Conservation (phyloP, 2,113 vertebrate species). For the Penelope pileata region DNA sequence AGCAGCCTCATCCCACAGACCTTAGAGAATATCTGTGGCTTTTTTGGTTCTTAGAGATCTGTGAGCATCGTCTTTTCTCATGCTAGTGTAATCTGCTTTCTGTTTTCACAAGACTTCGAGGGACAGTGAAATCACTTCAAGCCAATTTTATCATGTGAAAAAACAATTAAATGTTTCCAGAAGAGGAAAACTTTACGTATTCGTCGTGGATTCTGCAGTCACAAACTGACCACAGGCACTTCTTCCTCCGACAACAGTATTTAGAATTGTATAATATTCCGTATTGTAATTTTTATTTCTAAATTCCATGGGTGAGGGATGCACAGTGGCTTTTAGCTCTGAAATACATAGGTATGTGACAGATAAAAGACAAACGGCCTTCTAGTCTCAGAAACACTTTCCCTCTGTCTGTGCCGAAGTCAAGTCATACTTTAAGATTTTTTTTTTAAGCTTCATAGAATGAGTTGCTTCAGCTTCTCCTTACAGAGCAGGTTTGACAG, state of each 20-base stretch:
- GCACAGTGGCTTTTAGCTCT: not conserved
- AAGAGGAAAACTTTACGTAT: slow-evolving; percentile 25
- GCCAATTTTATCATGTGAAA: slow-evolving; percentile 41
- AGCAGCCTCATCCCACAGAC: slow-evolving; percentile 10
- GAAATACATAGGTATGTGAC: not conserved
- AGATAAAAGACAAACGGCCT: not conserved
- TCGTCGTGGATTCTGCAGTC: not conserved
- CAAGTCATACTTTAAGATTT: not conserved
- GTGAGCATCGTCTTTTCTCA: not conserved
- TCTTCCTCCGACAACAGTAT: not conserved
- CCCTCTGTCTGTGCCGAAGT: not conserved
- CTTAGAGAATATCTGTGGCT: slow-evolving; percentile 6
- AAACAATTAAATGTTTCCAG: slow-evolving; percentile 48
- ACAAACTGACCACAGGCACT: not conserved
- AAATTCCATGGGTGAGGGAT: not conserved
- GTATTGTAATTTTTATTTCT: not conserved
- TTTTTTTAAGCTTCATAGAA: not conserved
- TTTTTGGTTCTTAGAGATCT: slow-evolving; percentile 2
- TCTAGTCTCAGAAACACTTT: not conserved
- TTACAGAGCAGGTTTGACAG: not conserved
- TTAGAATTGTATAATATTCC: not conserved
- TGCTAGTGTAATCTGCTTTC: slow-evolving; percentile 7
- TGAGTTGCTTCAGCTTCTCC: not conserved
- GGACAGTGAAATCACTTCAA: slow-evolving; percentile 47
- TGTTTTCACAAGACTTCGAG: slow-evolving; percentile 52